These are phyloP conservation scores for Tetrapedia diversipes DNA, from an alignment of 2,888 invertebrate genomes.

Conservation along the genomic window DNA sequence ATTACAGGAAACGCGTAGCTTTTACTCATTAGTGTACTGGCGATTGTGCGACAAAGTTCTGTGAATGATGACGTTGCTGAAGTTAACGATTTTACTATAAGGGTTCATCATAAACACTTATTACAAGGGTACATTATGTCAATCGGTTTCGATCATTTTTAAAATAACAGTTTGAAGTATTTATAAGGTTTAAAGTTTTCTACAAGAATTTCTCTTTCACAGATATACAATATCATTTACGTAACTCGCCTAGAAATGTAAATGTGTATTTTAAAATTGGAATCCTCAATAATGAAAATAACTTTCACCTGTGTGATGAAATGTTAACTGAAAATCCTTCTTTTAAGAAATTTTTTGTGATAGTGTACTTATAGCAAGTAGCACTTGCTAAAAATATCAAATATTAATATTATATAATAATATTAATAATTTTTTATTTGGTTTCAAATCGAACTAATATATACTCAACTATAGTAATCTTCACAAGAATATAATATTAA, in stretches of 20 bases:
- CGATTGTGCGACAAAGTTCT: constrained; percentile 37
- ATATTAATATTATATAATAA: no score
- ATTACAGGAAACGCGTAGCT: constrained; percentile 49
- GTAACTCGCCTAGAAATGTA: no score
- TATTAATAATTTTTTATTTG: no score
- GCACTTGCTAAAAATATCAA: no score
- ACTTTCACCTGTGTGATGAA: neutral
- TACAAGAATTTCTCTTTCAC: no score
- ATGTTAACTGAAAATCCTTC: neutral
- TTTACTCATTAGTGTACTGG: constrained; percentile 25
- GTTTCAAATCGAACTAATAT: no score
- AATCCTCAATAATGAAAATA: neutral
- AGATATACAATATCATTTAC: neutral
- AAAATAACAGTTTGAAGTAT: neutral
- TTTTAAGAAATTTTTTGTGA: neutral
- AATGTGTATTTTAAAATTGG: neutral
- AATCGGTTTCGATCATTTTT: neutral
- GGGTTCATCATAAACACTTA: constrained; percentile 42
- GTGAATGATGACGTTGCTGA: constrained; percentile 39
- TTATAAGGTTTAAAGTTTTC: no score
- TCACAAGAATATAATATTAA: no score
- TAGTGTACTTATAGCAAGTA: no score
- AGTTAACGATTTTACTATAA: constrained; percentile 29
- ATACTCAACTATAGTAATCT: no score
- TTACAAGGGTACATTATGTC: neutral